Evolutionary conservation across 2,888 invertebrate genomes (phyloP).

Genomic region (Archips crataeganus): DNA sequence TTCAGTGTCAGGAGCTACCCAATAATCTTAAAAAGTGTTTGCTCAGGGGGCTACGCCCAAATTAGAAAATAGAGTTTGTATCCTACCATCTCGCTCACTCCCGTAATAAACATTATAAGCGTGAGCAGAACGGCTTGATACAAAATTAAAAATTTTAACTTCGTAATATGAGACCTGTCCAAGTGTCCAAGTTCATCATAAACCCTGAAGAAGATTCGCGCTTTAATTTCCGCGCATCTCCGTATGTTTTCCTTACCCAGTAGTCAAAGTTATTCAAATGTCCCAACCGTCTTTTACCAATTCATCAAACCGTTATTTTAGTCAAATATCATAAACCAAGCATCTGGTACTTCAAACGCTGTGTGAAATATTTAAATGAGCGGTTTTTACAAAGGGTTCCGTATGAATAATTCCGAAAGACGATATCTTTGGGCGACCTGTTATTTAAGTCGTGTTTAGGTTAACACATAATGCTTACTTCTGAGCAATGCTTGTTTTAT

Average conservation of each 20-base stretch:
- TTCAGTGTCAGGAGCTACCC: too few relatives aligned
- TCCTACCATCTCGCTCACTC: too few relatives aligned
- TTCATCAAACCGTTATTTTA: slow-evolving; percentile 33
- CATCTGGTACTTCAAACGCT: slow-evolving; percentile 24
- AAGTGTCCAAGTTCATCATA: background rate
- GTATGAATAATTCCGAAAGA: slow-evolving; percentile 39
- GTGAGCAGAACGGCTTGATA: too few relatives aligned
- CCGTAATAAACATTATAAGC: too few relatives aligned
- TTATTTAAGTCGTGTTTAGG: background rate
- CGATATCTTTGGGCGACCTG: slow-evolving; percentile 12
- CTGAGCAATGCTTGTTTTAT: too few relatives aligned
- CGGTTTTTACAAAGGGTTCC: slow-evolving; percentile 38
- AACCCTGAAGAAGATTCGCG: background rate
- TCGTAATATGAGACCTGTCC: too few relatives aligned
- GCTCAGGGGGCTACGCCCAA: too few relatives aligned
- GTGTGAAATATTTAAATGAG: slow-evolving; percentile 40
- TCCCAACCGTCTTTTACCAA: slow-evolving; percentile 18
- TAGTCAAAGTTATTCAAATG: slow-evolving; percentile 8
- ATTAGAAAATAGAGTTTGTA: too few relatives aligned
- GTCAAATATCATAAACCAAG: slow-evolving; percentile 13
- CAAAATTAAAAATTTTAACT: too few relatives aligned
- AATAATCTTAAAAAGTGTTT: too few relatives aligned
- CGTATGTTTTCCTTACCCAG: background rate
- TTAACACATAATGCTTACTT: background rate
- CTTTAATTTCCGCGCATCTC: background rate